phyloP scores from a whole-genome alignment of 35 echinoderm and acorn worm species.

The Ophioderma brevispina region DNA sequence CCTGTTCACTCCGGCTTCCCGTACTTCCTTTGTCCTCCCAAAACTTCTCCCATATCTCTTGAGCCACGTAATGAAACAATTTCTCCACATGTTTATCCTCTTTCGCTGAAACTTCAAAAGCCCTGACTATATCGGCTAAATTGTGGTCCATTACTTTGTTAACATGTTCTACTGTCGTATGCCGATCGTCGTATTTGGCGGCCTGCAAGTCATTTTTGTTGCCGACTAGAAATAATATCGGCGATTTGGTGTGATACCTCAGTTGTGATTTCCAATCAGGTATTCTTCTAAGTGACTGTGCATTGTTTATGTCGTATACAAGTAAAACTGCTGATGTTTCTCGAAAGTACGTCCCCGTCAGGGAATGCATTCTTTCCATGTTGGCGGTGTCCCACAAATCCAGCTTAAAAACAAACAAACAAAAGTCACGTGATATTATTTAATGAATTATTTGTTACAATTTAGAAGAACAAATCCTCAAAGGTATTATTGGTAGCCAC shows the following conservation, averaged over 20 bases:
- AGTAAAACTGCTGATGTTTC: slow-evolving; percentile 77
- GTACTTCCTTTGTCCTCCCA: slow-evolving; percentile 28
- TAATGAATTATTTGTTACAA: too few species aligned
- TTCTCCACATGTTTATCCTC: slow-evolving; percentile 70
- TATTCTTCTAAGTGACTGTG: slow-evolving; percentile 61
- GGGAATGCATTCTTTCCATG: slow-evolving; percentile 87
- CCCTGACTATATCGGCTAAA: slow-evolving; percentile 28
- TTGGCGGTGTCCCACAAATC: slow-evolving; percentile 97
- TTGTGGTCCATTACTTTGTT: slow-evolving; percentile 56
- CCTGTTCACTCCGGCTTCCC: slow-evolving; percentile 20
- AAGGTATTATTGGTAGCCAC: too few species aligned
- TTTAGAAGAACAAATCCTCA: too few species aligned
- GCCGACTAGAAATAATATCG: slow-evolving; percentile 69
- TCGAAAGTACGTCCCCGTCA: slow-evolving; percentile 90
- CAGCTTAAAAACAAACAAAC: slow-evolving; percentile 58
- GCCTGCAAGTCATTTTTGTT: slow-evolving; percentile 86
- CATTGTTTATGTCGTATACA: slow-evolving; percentile 84
- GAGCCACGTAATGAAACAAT: slow-evolving; percentile 86
- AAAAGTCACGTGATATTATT: too few species aligned
- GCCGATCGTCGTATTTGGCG: slow-evolving; percentile 40
- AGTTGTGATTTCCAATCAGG: slow-evolving; percentile 66
- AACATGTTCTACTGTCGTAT: slow-evolving; percentile 81
- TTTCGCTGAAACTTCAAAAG: slow-evolving; percentile 81
- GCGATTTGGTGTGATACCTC: slow-evolving; percentile 13
- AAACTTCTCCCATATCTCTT: slow-evolving; percentile 70